Conservation (phyloP, 2,113 vertebrate genomes). For the Calonectris borealis region DNA sequence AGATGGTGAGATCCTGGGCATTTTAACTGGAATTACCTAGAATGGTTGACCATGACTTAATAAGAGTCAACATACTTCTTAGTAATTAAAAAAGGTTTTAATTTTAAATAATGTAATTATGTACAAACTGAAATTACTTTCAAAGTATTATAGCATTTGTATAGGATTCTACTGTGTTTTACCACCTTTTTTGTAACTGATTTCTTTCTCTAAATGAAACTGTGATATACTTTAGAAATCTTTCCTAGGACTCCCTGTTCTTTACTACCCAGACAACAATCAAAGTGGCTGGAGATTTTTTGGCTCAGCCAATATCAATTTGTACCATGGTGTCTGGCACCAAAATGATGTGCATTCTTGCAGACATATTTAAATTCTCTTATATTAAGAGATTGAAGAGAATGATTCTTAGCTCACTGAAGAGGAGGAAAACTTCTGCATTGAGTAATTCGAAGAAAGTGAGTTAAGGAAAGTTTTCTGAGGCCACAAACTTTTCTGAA, state of each 20-base stretch:
- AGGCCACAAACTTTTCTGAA: not conserved
- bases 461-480: not conserved
- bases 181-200: not conserved
- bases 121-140: not conserved
- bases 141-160: not conserved
- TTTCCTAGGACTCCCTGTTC: not conserved
- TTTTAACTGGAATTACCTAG: not conserved
- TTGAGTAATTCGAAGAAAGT: not conserved
- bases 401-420: not conserved
- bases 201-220: not conserved
- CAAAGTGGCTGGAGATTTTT: not conserved
- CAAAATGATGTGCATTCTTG: not conserved
- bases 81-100: not conserved
- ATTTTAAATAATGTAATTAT: not conserved
- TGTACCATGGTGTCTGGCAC: not conserved
- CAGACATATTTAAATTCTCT: not conserved
- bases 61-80: not conserved
- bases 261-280: not conserved
- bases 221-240: not conserved
- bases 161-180: not conserved
- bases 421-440: not conserved
- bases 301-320: not conserved
- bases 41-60: not conserved
- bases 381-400: not conserved
- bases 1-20: not conserved